Evolutionary conservation across 1,140 invertebrate species (phyloP).

Genomic region (Leptinotarsa undecemlineata): DNA sequence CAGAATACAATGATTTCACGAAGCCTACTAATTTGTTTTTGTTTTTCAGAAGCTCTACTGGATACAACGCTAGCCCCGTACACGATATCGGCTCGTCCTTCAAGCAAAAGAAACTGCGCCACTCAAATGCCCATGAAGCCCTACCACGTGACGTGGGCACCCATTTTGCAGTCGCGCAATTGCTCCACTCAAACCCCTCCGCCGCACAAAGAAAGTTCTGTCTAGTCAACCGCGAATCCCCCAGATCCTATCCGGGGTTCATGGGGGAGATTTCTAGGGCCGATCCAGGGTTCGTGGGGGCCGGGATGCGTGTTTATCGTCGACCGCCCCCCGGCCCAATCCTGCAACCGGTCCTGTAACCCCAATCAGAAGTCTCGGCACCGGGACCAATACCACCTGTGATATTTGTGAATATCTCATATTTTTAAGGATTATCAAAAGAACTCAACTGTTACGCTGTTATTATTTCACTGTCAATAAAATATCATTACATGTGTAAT

Average conservation of each 20-base stretch:
- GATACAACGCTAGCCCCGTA: constrained; percentile 51
- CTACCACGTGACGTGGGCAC: constrained; percentile 56
- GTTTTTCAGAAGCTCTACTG: constrained; percentile 51
- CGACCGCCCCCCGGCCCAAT: constrained; percentile 14
- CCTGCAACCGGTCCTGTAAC: constrained; percentile 25
- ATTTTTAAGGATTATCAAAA: constrained; percentile 53
- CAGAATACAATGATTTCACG: no score
- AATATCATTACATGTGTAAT: constrained; percentile 48
- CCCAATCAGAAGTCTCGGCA: constrained; percentile 54
- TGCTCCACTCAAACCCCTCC: constrained; percentile 54
- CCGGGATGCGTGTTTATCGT: constrained; percentile 20
- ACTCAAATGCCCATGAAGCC: constrained; percentile 56
- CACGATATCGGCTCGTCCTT: constrained; percentile 52
- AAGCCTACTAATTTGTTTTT: no score
- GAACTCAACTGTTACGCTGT: constrained; percentile 47
- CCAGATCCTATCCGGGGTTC: constrained; percentile 17
- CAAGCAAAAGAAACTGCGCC: constrained; percentile 53
- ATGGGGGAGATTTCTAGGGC: constrained; percentile 11
- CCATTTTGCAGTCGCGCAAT: constrained; percentile 53
- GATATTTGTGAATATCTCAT: constrained; percentile 57
- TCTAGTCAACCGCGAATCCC: constrained; percentile 42
- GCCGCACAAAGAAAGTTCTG: constrained; percentile 55
- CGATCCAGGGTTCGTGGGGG: constrained; percentile 13
- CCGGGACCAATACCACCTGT: constrained; percentile 57
- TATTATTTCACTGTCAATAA: constrained; percentile 53